Conservation (phyloP, 2,888 invertebrate species). For the Ophonus ardosiacus region DNA sequence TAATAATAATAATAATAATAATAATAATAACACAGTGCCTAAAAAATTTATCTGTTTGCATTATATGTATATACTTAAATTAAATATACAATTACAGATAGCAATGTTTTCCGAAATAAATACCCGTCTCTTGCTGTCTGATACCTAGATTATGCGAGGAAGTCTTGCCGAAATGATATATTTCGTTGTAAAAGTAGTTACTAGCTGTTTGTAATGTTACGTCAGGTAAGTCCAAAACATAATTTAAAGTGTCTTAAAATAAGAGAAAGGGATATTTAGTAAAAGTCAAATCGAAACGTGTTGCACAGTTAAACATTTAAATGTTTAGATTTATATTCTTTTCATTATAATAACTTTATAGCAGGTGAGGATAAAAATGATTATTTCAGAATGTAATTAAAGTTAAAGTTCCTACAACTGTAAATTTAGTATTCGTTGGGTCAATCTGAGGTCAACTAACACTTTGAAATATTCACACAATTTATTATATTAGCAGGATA, state of each 20-base stretch:
- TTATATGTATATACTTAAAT: too few relatives aligned
- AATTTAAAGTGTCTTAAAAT: neutral
- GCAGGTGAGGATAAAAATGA: neutral
- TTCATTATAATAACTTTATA: neutral
- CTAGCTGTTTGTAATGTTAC: neutral
- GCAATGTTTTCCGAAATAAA: neutral
- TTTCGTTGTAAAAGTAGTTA: neutral
- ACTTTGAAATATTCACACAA: neutral
- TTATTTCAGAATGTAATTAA: neutral
- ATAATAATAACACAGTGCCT: too few relatives aligned
- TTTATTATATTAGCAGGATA: slow-evolving; percentile 3
- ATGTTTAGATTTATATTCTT: neutral
- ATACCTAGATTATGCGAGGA: neutral
- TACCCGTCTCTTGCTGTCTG: neutral
- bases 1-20: too few relatives aligned
- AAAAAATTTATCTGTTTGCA: too few relatives aligned
- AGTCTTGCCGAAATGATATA: neutral
- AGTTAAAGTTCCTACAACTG: neutral
- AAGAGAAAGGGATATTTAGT: neutral
- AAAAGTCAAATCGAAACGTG: neutral
- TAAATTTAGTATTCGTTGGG: slow-evolving; percentile 2
- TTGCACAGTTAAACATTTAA: neutral
- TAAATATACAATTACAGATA: too few relatives aligned
- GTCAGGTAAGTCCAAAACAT: neutral
- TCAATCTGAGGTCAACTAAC: neutral